Evolutionary conservation across 2,113 vertebrate species (phyloP), one percentile per base, ranked within the genome.

Genomic region (Oreochromis aureus): DNA sequence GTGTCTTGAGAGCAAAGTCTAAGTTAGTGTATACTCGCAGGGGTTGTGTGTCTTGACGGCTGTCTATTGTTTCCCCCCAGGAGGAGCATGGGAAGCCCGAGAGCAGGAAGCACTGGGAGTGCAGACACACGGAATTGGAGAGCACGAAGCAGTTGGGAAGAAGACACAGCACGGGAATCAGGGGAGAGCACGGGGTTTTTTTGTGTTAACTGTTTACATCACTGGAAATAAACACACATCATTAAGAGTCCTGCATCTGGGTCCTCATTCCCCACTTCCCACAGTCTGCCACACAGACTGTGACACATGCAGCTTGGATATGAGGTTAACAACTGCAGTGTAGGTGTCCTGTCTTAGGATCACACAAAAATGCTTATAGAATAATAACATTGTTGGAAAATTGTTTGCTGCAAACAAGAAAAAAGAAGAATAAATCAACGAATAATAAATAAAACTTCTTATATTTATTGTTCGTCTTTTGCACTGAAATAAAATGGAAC

Each of bases 141-240:
- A 58, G 15, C 12, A 2, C 15, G 6, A 58, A 12, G 55, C 24
- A 58, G 5, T 58, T 15, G 6, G 24, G 55, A 58, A 58, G 22
- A 58, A 48, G 46, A 48, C 15, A 16, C 6, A 2, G 46, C 46
- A 48, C 6, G 2, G 46, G 46, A 48, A 16, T 48, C 46, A 48
- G 44, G 6, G 44, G 7, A 27, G 55, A 58, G 55, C 24, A 27
- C 24, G 2, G 22, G 11, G 0, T 5, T 56, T 15, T 46, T 56
- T 7, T 27, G 24, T 58, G 55, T 58, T 2, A 58, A 58, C 55
- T 58, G 55, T 58, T 8, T 58, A 58, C 24, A 27, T 58, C 55
- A 58, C 55, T 58, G 55, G 8, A 15, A 58, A 58, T 15, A 58
- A 58, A 58, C 6, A 27, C 55, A 58, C 7, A 58, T 58, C 12